Conservation (phyloP, 2,797 vertebrate genomes). For the Rhynchonycteris naso region DNA sequence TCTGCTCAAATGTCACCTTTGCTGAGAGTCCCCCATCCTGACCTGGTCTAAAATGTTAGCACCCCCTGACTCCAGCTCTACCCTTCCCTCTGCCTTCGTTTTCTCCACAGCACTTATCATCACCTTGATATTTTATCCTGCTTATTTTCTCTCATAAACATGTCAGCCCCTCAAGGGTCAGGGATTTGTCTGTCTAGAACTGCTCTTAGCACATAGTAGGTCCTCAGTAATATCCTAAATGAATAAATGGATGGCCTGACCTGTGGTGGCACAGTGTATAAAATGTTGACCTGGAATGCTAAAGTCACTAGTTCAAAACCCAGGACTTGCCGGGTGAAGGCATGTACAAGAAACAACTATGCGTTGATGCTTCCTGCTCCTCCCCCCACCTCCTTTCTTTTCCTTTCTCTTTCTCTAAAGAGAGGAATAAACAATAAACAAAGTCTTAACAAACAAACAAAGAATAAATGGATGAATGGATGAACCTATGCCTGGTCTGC, state of each 20-base stretch:
- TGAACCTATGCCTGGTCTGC: not conserved
- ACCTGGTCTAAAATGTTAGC: not conserved
- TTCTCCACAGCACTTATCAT: fast-evolving
- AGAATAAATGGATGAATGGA: too few species aligned
- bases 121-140: not conserved
- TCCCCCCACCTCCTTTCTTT: too few species aligned
- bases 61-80: fast-evolving
- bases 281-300: too few species aligned
- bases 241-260: not conserved
- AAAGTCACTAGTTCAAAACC: too few species aligned
- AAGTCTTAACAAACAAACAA: too few species aligned
- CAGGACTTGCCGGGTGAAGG: too few species aligned
- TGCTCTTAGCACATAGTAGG: not conserved
- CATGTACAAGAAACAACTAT: too few species aligned
- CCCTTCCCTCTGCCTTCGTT: not conserved
- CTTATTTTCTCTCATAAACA: not conserved
- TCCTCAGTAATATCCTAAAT: not conserved
- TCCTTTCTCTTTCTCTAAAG: too few species aligned
- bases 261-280: too few species aligned
- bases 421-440: too few species aligned
- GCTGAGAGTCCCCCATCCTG: not conserved
- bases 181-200: not conserved
- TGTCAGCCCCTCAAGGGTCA: not conserved
- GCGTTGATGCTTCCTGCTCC: too few species aligned
- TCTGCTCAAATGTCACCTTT: not conserved